These are phyloP conservation scores for Brenthis hecate DNA, from an alignment of 2,888 invertebrate species.

Conservation along the genomic window DNA sequence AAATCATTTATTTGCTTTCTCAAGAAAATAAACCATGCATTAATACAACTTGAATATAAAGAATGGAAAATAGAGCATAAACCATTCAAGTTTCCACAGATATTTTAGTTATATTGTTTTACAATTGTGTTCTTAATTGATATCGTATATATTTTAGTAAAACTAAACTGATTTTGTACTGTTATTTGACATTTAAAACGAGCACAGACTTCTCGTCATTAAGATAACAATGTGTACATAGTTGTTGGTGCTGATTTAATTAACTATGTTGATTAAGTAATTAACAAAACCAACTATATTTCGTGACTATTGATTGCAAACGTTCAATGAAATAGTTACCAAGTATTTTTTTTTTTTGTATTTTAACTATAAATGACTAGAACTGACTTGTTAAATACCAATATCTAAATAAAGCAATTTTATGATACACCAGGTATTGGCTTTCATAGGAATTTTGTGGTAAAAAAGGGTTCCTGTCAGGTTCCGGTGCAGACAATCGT, in stretches of 20 bases:
- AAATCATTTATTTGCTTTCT: too few species aligned
- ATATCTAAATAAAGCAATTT: neutral
- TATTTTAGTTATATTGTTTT: too few species aligned
- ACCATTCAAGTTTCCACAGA: too few species aligned
- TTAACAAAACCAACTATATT: slow-evolving; percentile 45
- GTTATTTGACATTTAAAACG: slow-evolving; percentile 31
- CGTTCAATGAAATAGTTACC: slow-evolving; percentile 11
- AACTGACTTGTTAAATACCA: neutral
- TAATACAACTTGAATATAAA: neutral
- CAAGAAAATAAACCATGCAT: neutral
- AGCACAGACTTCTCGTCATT: slow-evolving; percentile 40
- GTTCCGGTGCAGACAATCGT: slow-evolving; percentile 72
- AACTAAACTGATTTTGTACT: slow-evolving; percentile 13
- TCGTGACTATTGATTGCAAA: slow-evolving; percentile 42
- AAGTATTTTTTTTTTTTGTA: neutral
- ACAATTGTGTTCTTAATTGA: too few species aligned
- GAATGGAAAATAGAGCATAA: too few species aligned
- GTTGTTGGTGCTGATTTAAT: slow-evolving; percentile 41
- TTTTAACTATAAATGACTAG: neutral
- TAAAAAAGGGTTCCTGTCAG: slow-evolving; percentile 64
- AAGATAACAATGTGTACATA: slow-evolving; percentile 39
- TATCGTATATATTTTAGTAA: neutral
- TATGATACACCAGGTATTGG: slow-evolving; percentile 9
- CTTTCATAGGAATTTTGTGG: slow-evolving; percentile 26
- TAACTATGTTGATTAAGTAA: slow-evolving; percentile 47